Conservation (phyloP, 2,797 vertebrate species). For the Notolabrus celidotus region DNA sequence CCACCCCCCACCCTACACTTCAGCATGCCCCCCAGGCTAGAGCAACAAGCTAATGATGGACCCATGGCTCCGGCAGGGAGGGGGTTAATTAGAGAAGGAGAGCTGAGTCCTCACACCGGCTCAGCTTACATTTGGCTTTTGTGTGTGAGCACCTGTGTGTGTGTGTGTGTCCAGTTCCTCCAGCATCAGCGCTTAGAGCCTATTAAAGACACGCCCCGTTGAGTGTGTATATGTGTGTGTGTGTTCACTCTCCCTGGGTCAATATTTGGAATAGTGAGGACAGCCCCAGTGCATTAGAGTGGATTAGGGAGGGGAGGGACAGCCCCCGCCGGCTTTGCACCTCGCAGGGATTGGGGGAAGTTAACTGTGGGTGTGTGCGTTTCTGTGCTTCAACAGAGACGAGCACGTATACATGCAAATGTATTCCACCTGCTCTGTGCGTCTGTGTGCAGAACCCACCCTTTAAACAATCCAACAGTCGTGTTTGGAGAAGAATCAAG, state of each 20-base stretch:
- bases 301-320: constrained; percentile 79
- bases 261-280: constrained; percentile 87
- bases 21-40: constrained; percentile 30
- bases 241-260: constrained; percentile 79
- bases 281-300: constrained; percentile 81
- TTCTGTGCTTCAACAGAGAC: constrained; percentile 40
- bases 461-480: constrained; percentile 71
- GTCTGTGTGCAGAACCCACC: constrained; percentile 36
- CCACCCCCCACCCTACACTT: not conserved
- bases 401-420: constrained; percentile 60
- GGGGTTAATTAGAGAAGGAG: constrained; percentile 74
- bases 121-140: constrained; percentile 80
- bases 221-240: constrained; percentile 35
- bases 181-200: constrained; percentile 70
- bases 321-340: constrained; percentile 77
- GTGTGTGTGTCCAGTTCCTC: constrained; percentile 52
- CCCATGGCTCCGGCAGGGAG: constrained; percentile 43
- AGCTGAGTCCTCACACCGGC: constrained; percentile 67
- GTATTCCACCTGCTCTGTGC: constrained; percentile 55
- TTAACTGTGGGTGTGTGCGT: constrained; percentile 40
- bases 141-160: constrained; percentile 61
- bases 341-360: constrained; percentile 56
- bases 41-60: constrained; percentile 26
- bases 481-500: constrained; percentile 69
- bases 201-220: constrained; percentile 73